Conservation (phyloP, 2,888 invertebrate genomes). For the Acanthococcus lagerstroemiae region DNA sequence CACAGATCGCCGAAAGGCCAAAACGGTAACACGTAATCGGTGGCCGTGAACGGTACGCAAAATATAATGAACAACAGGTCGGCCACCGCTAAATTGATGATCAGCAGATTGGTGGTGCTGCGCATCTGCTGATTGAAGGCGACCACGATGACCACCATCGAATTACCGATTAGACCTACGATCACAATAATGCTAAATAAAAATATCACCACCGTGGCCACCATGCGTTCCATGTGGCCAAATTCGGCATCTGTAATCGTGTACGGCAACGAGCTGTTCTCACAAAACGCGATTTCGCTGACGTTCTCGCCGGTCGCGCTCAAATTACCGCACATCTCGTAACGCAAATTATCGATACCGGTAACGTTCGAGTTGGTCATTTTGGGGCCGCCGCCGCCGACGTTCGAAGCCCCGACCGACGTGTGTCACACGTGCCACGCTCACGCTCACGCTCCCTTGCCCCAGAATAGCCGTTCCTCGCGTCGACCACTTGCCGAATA, state of each 20-base stretch:
- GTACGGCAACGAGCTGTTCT: slow-evolving; percentile 3
- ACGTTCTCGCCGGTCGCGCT: slow-evolving; percentile 16
- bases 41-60: slow-evolving; percentile 89
- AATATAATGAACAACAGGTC: slow-evolving; percentile 85
- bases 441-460: too few relatives aligned
- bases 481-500: background rate
- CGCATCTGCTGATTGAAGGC: slow-evolving; percentile 83
- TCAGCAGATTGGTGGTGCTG: slow-evolving; percentile 83
- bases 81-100: slow-evolving; percentile 80
- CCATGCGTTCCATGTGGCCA: slow-evolving; percentile 48
- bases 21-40: slow-evolving; percentile 72
- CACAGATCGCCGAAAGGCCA: slow-evolving; percentile 87
- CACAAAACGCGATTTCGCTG: slow-evolving; percentile 20
- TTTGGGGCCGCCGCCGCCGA: background rate
- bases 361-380: slow-evolving; percentile 10
- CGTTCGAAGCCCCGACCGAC: background rate
- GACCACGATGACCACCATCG: slow-evolving; percentile 73
- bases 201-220: slow-evolving; percentile 63
- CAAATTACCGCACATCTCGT: slow-evolving; percentile 22
- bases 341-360: slow-evolving; percentile 23
- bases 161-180: slow-evolving; percentile 80
- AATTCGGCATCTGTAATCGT: background rate
- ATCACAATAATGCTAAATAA: slow-evolving; percentile 78
- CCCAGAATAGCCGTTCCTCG: too few relatives aligned
- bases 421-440: background rate